phyloP scores from a whole-genome alignment of 1,140 invertebrate species.

The Trichonephila inaurata region DNA sequence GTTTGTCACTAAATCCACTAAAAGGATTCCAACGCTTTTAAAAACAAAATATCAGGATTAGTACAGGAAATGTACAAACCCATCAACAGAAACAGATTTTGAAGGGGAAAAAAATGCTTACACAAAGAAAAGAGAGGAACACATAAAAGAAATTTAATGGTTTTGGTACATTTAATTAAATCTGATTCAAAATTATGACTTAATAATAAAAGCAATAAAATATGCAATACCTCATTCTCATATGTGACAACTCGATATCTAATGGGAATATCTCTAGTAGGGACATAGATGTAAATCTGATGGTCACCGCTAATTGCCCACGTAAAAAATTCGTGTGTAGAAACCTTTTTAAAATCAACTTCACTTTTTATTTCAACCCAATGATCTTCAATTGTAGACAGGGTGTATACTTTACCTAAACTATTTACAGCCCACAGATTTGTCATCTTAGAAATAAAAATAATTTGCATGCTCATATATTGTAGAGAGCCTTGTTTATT shows the following conservation, averaged over 20 bases:
- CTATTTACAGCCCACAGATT: slow-evolving; percentile 90
- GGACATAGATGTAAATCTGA: slow-evolving; percentile 94
- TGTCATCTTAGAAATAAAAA: slow-evolving; percentile 69
- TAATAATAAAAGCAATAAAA: neutral
- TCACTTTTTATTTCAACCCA: slow-evolving; percentile 92
- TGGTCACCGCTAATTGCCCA: slow-evolving; percentile 96
- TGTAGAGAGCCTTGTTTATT: no score
- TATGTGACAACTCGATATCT: slow-evolving; percentile 93
- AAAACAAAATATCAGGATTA: slow-evolving; percentile 65
- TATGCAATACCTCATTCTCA: slow-evolving; percentile 89
- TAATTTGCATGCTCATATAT: neutral
- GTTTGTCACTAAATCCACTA: slow-evolving; percentile 90
- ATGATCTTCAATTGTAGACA: slow-evolving; percentile 57
- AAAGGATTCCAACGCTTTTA: slow-evolving; percentile 92
- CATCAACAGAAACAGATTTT: neutral
- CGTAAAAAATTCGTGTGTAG: slow-evolving; percentile 89
- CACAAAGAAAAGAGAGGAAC: neutral
- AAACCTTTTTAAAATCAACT: slow-evolving; percentile 91
- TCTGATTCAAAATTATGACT: neutral
- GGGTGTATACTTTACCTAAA: slow-evolving; percentile 79
- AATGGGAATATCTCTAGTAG: slow-evolving; percentile 93
- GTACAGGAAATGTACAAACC: no score
- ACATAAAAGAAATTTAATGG: neutral
- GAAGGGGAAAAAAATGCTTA: neutral
- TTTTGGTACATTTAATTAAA: neutral